Evolutionary conservation across 2,888 invertebrate species (phyloP).

Genomic region (Heliconius aoede): DNA sequence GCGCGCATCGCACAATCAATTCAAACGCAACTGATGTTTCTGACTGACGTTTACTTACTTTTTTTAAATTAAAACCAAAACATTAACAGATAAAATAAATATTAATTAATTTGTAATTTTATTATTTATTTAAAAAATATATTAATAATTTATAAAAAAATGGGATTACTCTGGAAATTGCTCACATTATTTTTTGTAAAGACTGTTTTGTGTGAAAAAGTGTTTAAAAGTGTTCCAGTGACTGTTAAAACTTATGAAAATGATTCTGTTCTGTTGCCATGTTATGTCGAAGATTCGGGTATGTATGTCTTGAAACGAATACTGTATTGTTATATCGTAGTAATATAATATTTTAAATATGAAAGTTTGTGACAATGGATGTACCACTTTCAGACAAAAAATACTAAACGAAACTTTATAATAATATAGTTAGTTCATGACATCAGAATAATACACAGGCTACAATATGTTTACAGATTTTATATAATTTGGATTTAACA

Average conservation of each 20-base stretch:
- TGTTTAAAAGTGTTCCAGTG: constrained; percentile 88
- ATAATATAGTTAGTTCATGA: no score
- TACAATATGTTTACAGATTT: no score
- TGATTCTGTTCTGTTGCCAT: constrained; percentile 90
- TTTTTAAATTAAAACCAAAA: neutral
- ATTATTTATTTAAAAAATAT: neutral
- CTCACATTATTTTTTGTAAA: constrained; percentile 40
- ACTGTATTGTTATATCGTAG: no score
- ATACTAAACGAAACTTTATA: no score
- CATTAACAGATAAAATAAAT: neutral
- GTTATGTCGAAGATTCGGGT: constrained; percentile 87
- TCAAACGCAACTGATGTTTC: constrained; percentile 37
- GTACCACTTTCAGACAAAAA: no score
- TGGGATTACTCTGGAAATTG: constrained; percentile 29
- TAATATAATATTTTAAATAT: no score
- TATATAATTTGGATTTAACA: no score
- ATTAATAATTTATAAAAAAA: constrained; percentile 19
- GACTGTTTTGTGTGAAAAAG: constrained; percentile 63
- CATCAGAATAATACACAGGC: no score
- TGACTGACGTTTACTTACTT: constrained; percentile 14
- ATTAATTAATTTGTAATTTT: neutral
- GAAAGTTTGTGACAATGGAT: no score
- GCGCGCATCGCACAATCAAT: constrained; percentile 50
- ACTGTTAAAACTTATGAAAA: constrained; percentile 90
- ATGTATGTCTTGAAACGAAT: constrained; percentile 2